Evolutionary conservation across 2,113 vertebrate species (phyloP).

Genomic region (Gobio gobio): DNA sequence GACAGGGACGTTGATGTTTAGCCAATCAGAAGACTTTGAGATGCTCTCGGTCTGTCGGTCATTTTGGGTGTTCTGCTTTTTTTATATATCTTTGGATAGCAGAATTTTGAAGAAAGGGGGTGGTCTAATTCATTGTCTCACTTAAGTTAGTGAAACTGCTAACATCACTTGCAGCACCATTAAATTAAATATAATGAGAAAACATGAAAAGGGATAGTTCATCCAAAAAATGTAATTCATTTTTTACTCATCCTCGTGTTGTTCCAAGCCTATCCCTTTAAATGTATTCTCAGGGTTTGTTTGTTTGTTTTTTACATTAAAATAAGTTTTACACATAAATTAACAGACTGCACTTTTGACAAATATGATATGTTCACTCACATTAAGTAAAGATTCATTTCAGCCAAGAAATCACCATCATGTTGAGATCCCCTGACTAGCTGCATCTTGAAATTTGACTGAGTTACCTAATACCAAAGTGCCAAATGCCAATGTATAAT

Average conservation of each 20-base stretch:
- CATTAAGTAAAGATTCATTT: background rate
- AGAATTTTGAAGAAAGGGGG: background rate
- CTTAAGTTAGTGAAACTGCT: background rate
- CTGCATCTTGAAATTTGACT: too few species aligned
- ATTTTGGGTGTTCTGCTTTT: background rate
- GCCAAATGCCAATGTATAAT: too few species aligned
- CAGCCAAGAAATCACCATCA: too few species aligned
- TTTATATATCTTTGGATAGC: background rate
- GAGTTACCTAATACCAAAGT: too few species aligned
- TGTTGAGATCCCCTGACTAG: too few species aligned
- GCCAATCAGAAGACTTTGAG: background rate
- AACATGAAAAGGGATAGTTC: background rate
- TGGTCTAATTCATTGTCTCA: too few species aligned
- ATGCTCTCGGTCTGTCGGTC: background rate
- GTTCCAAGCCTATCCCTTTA: background rate
- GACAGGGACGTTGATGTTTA: background rate
- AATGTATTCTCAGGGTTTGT: background rate
- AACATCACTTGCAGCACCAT: background rate
- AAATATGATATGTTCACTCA: background rate
- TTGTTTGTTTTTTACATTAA: background rate
- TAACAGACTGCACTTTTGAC: background rate
- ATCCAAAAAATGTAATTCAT: background rate
- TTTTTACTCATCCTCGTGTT: background rate
- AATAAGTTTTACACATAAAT: background rate
- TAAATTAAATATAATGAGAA: background rate